A percentile compares a stretch with the other conserved stretches of the same genome.
Conservation (phyloP, 2,797 vertebrate species). For the Brachyalestes nurse region DNA sequence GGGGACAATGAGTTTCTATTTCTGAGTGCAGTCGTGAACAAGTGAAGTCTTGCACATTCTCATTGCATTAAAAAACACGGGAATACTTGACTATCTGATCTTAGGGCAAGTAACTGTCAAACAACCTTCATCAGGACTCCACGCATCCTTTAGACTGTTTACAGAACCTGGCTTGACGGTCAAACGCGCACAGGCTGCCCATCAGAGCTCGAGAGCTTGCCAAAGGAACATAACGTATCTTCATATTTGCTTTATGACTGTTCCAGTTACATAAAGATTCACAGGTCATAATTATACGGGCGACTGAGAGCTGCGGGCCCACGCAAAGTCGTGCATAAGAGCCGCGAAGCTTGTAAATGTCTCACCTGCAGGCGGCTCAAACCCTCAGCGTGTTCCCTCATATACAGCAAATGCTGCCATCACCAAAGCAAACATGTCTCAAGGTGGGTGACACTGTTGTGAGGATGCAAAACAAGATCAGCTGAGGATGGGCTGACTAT, state of each 20-base stretch:
- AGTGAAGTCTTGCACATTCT: not conserved
- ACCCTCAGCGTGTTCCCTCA: slow-evolving; percentile 26
- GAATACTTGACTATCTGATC: slow-evolving; percentile 8
- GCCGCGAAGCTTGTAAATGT: slow-evolving; percentile 63
- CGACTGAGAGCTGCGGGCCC: slow-evolving; percentile 28
- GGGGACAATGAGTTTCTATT: slow-evolving; percentile 7
- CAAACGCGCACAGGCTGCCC: not conserved
- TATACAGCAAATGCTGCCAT: slow-evolving; percentile 20
- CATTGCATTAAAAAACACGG: not conserved
- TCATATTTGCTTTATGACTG: slow-evolving; percentile 44
- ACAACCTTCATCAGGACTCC: not conserved
- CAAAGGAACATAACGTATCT: slow-evolving; percentile 10
- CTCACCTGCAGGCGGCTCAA: slow-evolving; percentile 50
- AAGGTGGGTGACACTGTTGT: not conserved
- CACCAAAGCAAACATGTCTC: not conserved
- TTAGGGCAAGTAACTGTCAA: not conserved
- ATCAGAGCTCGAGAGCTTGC: not conserved
- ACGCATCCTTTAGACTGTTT: not conserved
- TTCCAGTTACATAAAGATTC: slow-evolving; percentile 50
- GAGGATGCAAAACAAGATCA: not conserved
- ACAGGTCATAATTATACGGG: slow-evolving; percentile 60
- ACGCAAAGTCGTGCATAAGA: slow-evolving; percentile 57
- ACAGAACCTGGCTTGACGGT: not conserved
- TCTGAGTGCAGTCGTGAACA: not conserved
- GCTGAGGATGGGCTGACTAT: not conserved